phyloP scores from a whole-genome alignment of 2,113 vertebrate species.

The Sander vitreus region DNA sequence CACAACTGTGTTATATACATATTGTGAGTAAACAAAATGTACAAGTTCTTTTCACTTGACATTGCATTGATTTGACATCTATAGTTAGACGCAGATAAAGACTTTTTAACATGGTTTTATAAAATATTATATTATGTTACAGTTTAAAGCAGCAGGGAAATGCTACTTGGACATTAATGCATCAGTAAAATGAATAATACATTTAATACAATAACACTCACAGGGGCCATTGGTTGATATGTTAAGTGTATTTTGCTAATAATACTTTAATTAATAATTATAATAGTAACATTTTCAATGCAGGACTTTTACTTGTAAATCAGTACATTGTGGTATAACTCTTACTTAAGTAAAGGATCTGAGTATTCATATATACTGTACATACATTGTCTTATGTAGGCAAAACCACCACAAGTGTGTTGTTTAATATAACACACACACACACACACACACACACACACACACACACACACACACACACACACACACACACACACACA shows the following conservation, averaged over 20 bases:
- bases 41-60: too few relatives aligned
- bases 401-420: neutral
- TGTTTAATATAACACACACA: neutral
- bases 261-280: too few relatives aligned
- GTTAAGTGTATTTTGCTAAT: neutral
- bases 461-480: slow-evolving; percentile 24
- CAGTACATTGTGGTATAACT: neutral
- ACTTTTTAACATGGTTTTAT: too few relatives aligned
- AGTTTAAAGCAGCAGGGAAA: too few relatives aligned
- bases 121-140: too few relatives aligned
- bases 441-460: slow-evolving; percentile 17
- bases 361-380: neutral
- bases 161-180: neutral
- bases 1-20: too few relatives aligned
- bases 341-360: neutral
- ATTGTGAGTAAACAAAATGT: neutral
- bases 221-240: neutral
- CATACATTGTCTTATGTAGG: neutral
- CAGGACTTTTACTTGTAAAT: neutral
- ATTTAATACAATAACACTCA: neutral
- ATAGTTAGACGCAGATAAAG: too few relatives aligned
- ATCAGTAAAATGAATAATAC: neutral
- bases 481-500: slow-evolving; percentile 7
- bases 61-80: too few relatives aligned
- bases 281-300: neutral